Evolutionary conservation across 1,140 invertebrate genomes (phyloP), one percentile per base, ranked within the genome.

Genomic region (Magallana angulata): DNA sequence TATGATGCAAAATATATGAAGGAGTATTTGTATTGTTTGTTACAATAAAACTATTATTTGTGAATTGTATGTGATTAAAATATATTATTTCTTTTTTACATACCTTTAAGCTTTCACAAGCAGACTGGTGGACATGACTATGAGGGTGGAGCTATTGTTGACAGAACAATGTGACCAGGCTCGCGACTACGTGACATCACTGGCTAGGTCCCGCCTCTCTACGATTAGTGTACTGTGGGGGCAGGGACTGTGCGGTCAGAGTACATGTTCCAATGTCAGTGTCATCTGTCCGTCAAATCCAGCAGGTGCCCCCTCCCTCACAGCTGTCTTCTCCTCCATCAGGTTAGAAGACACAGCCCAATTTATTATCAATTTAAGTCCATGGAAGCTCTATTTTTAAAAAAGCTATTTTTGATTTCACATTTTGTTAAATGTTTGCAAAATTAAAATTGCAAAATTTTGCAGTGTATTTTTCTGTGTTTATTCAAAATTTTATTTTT

Each of bases 21-120:
- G 36, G 36, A 48, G 36, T 48, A 48, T 4, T 48, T 48, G 36
- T 48, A 48, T 48, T 48, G 36, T 48, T 4, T 48, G 36, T 48
- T 48, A 48, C 36, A 48, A 48, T 48, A 5, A 48, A 48, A 48
- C 36, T 48, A 0, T 48, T 2, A 48, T 48, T 48, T 48, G 2
- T 4, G 36, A 48, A 48, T 48, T 81, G 12, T 76, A 5, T n/a
- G 30, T 24, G 24, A 24, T 24, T 24, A 11, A 3, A 14, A 57
- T 76, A 16, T 86, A 30, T 9, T 48, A 48, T 48, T 48, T 80
- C 12, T 24, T 24, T 14, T 80, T 80, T 24, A 24, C 14, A 80
- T 80, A 18, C 18, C 36, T 86, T 86, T 30, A n/a, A 86, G 85
- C 85, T 82, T 80, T 58, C 62, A 71, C 62, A 11, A 82, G 85